Evolutionary conservation across 53 echinoderm and acorn worm species (phyloP).

Genomic region (Arbacia lixula): DNA sequence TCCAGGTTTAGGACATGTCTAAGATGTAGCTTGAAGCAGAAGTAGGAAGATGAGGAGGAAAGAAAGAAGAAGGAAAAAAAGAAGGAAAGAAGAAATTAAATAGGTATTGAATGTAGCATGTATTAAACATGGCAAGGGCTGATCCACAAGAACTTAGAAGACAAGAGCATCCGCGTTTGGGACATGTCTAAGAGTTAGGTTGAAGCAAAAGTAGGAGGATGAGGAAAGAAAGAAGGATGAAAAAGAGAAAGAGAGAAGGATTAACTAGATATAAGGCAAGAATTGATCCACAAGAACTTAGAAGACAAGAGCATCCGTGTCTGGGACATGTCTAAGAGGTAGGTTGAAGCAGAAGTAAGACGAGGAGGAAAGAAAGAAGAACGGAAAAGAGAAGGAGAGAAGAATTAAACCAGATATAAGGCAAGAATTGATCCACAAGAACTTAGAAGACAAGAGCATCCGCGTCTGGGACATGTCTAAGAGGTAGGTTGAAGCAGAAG

Average conservation of each 20-base stretch:
- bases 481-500: too few species aligned
- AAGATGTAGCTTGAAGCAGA: too few species aligned
- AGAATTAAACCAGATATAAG: too few species aligned
- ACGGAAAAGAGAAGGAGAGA: background rate
- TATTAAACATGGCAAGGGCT: constrained; percentile 84
- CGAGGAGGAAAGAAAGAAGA: background rate
- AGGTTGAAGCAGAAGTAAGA: background rate
- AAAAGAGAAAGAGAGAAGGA: too few species aligned
- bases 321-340: constrained; percentile 99
- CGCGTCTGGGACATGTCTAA: constrained; percentile 96
- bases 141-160: constrained; percentile 89
- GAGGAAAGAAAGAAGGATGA: too few species aligned
- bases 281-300: constrained; percentile 94
- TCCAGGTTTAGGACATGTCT: constrained; percentile 95
- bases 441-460: constrained; percentile 96
- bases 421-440: constrained; percentile 86
- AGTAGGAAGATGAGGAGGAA: too few species aligned
- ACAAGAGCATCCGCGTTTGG: constrained; percentile 95
- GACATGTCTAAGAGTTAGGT: constrained; percentile 92
- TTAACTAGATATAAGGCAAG: constrained; percentile 97
- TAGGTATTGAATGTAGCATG: too few species aligned
- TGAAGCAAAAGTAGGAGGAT: too few species aligned
- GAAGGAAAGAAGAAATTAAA: too few species aligned
- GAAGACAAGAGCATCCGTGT: constrained; percentile 99
- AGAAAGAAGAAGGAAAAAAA: too few species aligned